These are phyloP conservation scores for Drosophila eugracilis DNA, from an alignment of 1,140 invertebrate species.

Conservation along the genomic window DNA sequence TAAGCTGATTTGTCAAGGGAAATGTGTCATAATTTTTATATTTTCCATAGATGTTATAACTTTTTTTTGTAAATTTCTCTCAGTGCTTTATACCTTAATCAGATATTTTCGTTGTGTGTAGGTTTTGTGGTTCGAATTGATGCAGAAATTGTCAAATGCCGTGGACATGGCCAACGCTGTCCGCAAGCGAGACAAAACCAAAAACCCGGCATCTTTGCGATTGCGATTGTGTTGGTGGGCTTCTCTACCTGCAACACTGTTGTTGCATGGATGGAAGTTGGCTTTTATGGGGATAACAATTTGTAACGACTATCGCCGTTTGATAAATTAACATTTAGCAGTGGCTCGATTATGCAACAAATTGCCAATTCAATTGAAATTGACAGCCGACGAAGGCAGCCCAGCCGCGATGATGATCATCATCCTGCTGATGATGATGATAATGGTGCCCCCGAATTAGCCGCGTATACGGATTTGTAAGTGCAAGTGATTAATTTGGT, in stretches of 20 bases:
- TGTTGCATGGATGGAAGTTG: constrained; percentile 30
- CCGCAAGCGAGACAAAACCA: constrained; percentile 26
- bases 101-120: constrained; percentile 2
- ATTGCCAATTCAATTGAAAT: constrained; percentile 79
- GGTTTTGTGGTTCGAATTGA: constrained; percentile 6
- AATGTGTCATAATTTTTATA: too few species aligned
- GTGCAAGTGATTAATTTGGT: constrained; percentile 72
- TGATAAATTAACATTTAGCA: constrained; percentile 81
- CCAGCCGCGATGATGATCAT: constrained; percentile 28
- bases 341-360: constrained; percentile 79
- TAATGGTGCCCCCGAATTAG: too few species aligned
- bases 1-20: too few species aligned
- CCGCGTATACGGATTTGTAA: constrained; percentile 40
- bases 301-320: constrained; percentile 76
- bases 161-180: constrained; percentile 25
- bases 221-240: constrained; percentile 1
- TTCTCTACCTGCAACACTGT: too few species aligned
- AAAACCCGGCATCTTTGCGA: constrained; percentile 18
- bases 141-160: constrained; percentile 38
- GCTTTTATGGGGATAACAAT: constrained; percentile 73
- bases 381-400: constrained; percentile 63
- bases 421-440: too few species aligned
- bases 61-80: neutral
- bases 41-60: too few species aligned
- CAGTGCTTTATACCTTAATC: neutral